Percentiles rank a stretch among this genome's conserved stretches.
Conservation (phyloP, 2,113 vertebrate genomes). For the Carollia perspicillata region DNA sequence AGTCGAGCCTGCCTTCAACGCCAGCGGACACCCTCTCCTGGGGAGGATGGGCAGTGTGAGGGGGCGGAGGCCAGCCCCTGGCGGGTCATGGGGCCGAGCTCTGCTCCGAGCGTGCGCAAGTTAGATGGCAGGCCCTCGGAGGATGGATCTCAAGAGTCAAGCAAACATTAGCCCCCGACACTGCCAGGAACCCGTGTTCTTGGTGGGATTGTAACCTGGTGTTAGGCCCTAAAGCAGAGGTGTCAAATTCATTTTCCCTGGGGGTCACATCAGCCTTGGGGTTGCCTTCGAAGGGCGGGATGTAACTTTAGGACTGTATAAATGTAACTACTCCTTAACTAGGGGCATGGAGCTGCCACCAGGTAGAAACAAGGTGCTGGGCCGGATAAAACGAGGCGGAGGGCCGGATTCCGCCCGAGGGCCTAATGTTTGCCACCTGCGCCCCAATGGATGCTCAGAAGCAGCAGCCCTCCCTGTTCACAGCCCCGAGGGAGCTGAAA, state of each 20-base stretch:
- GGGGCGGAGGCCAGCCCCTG: not conserved
- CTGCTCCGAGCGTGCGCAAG: not conserved
- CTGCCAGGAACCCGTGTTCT: not conserved
- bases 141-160: not conserved
- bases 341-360: too few relatives aligned
- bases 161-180: not conserved
- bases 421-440: too few relatives aligned
- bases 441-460: not conserved
- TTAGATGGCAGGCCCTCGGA: not conserved
- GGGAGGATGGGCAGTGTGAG: not conserved
- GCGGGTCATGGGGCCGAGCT: not conserved
- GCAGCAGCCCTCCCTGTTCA: not conserved
- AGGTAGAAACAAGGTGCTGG: too few relatives aligned
- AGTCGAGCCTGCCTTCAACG: not conserved
- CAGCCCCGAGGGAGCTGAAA: not conserved
- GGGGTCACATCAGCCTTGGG: too few relatives aligned
- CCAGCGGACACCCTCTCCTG: not conserved
- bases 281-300: too few relatives aligned
- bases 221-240: not conserved
- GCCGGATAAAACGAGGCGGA: too few relatives aligned
- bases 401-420: too few relatives aligned
- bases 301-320: too few relatives aligned
- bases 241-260: too few relatives aligned
- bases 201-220: not conserved
- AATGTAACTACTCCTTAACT: too few relatives aligned